Base-by-base conservation (phyloP, 2,113 vertebrate species). In the Anguilla rostrata region DNA sequence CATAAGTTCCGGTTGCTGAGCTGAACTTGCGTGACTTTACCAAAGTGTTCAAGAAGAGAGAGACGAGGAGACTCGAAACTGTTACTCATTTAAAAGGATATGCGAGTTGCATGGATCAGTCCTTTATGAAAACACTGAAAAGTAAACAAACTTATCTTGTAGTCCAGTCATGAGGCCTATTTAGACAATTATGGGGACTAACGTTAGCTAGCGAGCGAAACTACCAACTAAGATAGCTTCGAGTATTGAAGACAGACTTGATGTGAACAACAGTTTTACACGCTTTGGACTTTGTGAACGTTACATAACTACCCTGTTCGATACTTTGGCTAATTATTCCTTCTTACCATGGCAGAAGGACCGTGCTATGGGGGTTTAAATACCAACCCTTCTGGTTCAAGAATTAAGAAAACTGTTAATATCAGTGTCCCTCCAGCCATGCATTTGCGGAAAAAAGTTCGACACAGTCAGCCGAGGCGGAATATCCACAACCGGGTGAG, bases 271-370 rank as follows among this genome's bases (percentile, higher is more conserved):
- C 39, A 3, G 56, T 71, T 80, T 80, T 41, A 53, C 26, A 0
- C 43, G 43, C 29, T 49, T 39, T 49, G 26, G 46, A 86, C 60
- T 81, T 86, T 81, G 46, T 49, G 5, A 53, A 63, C 12, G 18
- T 43, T 83, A 39, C 81, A 49, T 39, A 81, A 79, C 9, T n/a
- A 75, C 71, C 49, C 49, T 53, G 29, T 41, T 63, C 46, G 56
- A 40, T 15, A 56, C 66, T 71, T 85, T 46, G 34, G 34, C 34
- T 34, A 9, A 82, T 71, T 81, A 15, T n/a, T n/a, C 66, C 63
- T 8, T 5, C 2, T 49, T 82, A 53, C 29, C 49, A 92, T 92
- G 91, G 91, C 91, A 84, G 91, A 92, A 75, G 90, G 49, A 78
- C n/a, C 87, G 0, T 26, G 84, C n/a, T 39, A 80, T 39, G 87